Evolutionary conservation across 1,140 invertebrate species (phyloP), one percentile per base, ranked within the genome.

Genomic region (Bombus huntii): DNA sequence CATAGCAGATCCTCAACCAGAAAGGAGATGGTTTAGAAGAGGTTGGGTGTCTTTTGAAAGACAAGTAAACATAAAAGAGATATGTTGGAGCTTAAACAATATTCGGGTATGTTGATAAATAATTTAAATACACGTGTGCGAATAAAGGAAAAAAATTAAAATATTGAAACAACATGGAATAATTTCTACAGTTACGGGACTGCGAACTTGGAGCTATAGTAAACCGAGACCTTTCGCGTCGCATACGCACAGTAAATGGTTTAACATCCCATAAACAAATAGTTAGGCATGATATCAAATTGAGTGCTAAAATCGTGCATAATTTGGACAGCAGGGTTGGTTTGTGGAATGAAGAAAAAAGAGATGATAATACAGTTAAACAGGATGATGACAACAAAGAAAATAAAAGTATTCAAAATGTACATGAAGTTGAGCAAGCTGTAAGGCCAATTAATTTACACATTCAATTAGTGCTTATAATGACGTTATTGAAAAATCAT

Each of bases 1-100:
- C 0, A 96, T 99, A 74, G 99, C 99, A 1, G 99, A 99, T 96
- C 99, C 99, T 3, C 97, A 99, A 91, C 98, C 98, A 0, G 99
- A 99, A 92, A 96, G 99, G 70, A 96, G 98, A 65, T 99, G 99
- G 97, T 98, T 98, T 94, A 96, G 99, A 42, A 96, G 99, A 74
- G 99, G 99, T 68, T 99, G 99, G 99, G 99, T 99, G 9, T 99
- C 99, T 1, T 99, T 99, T 95, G 97, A 98, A 90, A 96, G 98
- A 65, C 97, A 99, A 93, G 99, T 99, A 13, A 99, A 99, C 93
- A 99, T 99, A 85, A 99, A 99, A 94, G 99, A 99, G 94, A 99
- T 99, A 84, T 99, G 99, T 94, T 99, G 99, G 99, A 99, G 98
- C 94, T 96, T 99, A 18, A 99, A 99, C 93, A 99, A 99, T 91